Evolutionary conservation across 2,797 vertebrate genomes (phyloP).

Genomic region (Phrynocephalus vlangalii): DNA sequence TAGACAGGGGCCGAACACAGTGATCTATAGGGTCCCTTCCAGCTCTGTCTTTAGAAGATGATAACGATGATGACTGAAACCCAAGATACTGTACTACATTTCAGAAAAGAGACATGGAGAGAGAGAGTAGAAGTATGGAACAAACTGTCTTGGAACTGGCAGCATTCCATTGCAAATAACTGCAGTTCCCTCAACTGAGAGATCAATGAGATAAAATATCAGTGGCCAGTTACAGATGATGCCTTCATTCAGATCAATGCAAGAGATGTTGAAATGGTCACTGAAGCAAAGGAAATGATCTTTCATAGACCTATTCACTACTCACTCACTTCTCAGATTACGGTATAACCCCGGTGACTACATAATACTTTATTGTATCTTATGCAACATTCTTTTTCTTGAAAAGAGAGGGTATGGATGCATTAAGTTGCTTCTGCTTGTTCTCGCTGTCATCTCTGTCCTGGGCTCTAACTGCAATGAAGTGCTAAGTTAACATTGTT

Average conservation of each 20-base stretch:
- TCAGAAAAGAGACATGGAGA: background rate
- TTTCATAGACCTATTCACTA: slow-evolving; percentile 11
- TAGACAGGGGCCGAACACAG: no score
- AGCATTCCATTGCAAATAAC: slow-evolving; percentile 36
- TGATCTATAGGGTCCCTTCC: no score
- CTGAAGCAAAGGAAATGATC: slow-evolving; percentile 17
- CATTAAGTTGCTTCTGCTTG: background rate
- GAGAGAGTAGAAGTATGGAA: slow-evolving; percentile 35
- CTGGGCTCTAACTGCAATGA: background rate
- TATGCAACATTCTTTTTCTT: slow-evolving; percentile 12
- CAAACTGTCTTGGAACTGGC: slow-evolving; percentile 44
- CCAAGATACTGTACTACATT: background rate
- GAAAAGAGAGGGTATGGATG: background rate
- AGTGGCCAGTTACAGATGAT: slow-evolving; percentile 32
- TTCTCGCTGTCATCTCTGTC: background rate
- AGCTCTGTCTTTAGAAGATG: no score
- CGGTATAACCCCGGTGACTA: slow-evolving; percentile 12
- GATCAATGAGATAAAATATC: slow-evolving; percentile 32
- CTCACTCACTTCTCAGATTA: slow-evolving; percentile 6
- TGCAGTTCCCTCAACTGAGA: slow-evolving; percentile 7
- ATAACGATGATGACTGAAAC: background rate
- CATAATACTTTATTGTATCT: slow-evolving; percentile 15
- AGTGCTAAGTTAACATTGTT: background rate
- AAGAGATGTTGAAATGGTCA: slow-evolving; percentile 23
- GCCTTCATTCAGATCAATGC: background rate